Evolutionary conservation across 2,888 invertebrate species (phyloP).

Genomic region (Noctuana brunneofusca): DNA sequence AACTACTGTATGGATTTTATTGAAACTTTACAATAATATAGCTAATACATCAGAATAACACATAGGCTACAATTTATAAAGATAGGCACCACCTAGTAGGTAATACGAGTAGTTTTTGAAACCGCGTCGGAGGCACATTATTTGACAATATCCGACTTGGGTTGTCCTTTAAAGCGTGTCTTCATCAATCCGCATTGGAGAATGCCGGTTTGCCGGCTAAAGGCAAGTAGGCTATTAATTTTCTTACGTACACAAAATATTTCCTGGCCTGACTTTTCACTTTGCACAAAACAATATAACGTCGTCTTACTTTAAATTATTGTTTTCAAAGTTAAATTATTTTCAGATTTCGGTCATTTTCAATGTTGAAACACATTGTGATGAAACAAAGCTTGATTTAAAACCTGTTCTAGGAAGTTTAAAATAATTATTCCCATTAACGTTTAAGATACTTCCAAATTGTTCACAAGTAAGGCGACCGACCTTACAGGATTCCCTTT

Average conservation of each 20-base stretch:
- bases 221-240: no score
- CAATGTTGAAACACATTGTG: constrained; percentile 16
- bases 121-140: no score
- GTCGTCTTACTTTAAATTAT: constrained; percentile 13
- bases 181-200: no score
- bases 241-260: neutral
- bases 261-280: neutral
- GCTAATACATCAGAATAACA: no score
- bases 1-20: no score
- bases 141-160: no score
- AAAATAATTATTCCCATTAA: constrained; percentile 18
- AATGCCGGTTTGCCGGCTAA: no score
- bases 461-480: constrained; percentile 15
- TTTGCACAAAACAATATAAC: neutral
- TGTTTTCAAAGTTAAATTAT: constrained; percentile 13
- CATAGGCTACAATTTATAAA: no score
- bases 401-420: constrained; percentile 10
- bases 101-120: no score
- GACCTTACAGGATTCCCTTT: constrained; percentile 3
- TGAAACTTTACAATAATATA: no score
- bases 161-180: no score
- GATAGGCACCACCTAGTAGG: no score
- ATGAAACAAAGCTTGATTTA: constrained; percentile 17
- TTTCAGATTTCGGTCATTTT: constrained; percentile 12
- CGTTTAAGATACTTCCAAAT: constrained; percentile 15